Conservation (phyloP, 1,140 invertebrate species). For the Harpegnathos saltator region DNA sequence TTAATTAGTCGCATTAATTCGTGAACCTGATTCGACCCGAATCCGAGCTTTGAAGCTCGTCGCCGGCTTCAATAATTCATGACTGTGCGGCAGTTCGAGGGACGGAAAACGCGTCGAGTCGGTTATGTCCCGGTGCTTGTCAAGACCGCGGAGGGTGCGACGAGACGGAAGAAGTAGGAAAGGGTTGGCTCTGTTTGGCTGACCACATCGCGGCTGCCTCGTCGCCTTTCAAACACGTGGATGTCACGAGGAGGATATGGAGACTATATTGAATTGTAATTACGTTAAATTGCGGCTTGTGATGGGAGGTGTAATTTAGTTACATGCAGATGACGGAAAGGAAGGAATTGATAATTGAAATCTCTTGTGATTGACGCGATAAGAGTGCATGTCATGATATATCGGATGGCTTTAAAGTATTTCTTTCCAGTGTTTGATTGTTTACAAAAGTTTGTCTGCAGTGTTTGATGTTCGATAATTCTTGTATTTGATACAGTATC, state of each 20-base stretch:
- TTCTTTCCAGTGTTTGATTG: neutral
- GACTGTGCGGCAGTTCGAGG: constrained; percentile 12
- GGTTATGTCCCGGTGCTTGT: constrained; percentile 58
- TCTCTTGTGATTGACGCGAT: neutral
- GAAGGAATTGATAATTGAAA: neutral
- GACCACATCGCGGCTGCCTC: constrained; percentile 19
- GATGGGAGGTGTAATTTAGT: constrained; percentile 7
- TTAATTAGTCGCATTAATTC: constrained; percentile 28
- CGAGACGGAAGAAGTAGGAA: constrained; percentile 46
- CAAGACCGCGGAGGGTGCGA: constrained; percentile 49
- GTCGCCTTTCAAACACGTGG: constrained; percentile 62
- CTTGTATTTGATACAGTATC: neutral
- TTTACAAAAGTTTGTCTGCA: too few relatives aligned
- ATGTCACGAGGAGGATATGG: constrained; percentile 72
- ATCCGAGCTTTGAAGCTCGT: constrained; percentile 10
- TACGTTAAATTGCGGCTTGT: constrained; percentile 21
- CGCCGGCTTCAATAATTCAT: constrained; percentile 62
- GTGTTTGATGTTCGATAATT: neutral
- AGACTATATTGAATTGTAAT: constrained; percentile 83
- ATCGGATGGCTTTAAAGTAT: neutral
- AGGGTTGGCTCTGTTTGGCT: constrained; percentile 24
- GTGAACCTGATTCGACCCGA: constrained; percentile 7
- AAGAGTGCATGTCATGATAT: neutral
- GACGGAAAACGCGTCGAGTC: constrained; percentile 23
- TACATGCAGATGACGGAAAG: neutral